Base-by-base conservation (phyloP, 2,797 vertebrate species). In the Coendou prehensilis region DNA sequence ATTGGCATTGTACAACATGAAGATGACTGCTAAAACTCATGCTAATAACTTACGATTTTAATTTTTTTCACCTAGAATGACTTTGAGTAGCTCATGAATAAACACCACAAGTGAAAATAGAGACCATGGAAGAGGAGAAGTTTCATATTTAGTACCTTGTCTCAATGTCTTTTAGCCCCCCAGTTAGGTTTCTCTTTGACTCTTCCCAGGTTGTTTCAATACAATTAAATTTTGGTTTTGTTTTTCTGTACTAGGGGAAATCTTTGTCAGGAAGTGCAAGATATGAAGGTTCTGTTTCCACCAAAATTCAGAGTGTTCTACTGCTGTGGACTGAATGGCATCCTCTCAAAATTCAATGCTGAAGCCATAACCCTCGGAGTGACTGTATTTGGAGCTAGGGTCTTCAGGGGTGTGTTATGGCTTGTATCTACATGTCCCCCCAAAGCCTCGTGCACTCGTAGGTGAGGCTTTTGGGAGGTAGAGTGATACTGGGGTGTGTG, bases 31-130 rank as follows among this genome's bases (percentile, higher is more conserved):
- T 64, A 52, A 94, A 84, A 85, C n/a, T 78, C 33, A 71, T 47
- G 64, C 28, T 57, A 63, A 86, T 61, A 73, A 84, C 73, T 87
- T 45, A 82, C 82, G 52, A 13, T 59, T 59, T 50, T n/a, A 45
- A 84, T 88, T 89, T 93, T 54, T 73, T 92, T 79, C 82, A 67
- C 30, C 52, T 64, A 33, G 2, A 61, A 84, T 57, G 87, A 80
- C 33, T 76, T 28, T 33, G 73, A 84, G 67, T 81, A 80, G 56
- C 45, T 52, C 84, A 57, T 52, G 10, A 64, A 26, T 14, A 14
- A 54, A 50, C 59, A 54, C 26, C 1, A 54, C 9, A 82, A 75
- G 15, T 26, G 20, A 9, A 69, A 45, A 78, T 6, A 84, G 37
- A 63, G 80, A 59, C 22, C 37, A 4, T 20, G 45, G 37, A 64